Evolutionary conservation across 2,888 invertebrate species (phyloP), one percentile per base, ranked within the genome.

Genomic region (Athalia cordata): DNA sequence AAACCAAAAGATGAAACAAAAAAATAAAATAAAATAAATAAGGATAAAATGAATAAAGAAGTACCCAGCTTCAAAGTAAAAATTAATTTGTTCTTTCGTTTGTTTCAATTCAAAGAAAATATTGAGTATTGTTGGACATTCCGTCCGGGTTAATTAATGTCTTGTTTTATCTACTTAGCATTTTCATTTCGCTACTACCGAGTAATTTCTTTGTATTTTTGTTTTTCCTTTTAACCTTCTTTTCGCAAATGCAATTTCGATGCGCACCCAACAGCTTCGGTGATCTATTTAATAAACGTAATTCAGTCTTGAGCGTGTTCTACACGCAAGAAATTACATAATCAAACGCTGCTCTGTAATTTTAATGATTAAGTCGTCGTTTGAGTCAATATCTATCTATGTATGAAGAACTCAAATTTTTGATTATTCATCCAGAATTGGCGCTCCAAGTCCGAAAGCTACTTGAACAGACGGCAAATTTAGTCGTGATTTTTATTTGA

Each of bases 401-500:
- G 29, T 8, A 29, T 2, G 43, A 29, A 13, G 5, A 62, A 15
- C 62, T 62, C 9, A 29, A 62, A 62, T 29, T 29, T 62, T 62
- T 62, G 62, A 62, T 62, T 62, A 9, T 29, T 15, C 47, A 47
- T 49, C 47, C 13, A 1, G n/a, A 52, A 9, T 45, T 9, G 3
- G 3, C 11, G 11, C 13, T 13, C 5, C 11, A 6, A 68, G 5
- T 52, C 7, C 8, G 1, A 13, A 52, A 15, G 13, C 11, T 4
- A 65, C 45, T 65, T 11, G 8, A 65, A 47, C n/a, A 5, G 9
- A 59, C 77, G n/a, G 2, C 8, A 29, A 29, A 72, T 79, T 82
- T 84, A 86, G 78, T 85, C 83, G 74, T 86, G 83, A 81, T 80
- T 86, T 79, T 87, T 88, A 79, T 83, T 85, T 50, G 87, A 88